phyloP scores from a whole-genome alignment of 2,797 vertebrate genomes.

The Tragelaphus oryx region DNA sequence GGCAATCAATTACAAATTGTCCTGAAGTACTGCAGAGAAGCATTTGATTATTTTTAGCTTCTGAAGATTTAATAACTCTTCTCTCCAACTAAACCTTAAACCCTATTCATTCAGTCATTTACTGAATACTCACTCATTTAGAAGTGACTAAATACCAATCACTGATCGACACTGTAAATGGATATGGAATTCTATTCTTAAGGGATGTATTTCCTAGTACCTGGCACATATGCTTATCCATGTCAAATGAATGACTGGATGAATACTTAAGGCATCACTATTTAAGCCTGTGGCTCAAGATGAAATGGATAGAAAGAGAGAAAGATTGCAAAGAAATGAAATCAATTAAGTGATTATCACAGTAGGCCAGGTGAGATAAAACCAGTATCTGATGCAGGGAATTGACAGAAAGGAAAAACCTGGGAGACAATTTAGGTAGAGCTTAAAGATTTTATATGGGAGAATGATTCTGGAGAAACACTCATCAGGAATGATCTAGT shows the following conservation, averaged over 20 bases:
- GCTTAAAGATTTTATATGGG: neutral
- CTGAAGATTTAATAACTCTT: constrained; percentile 11
- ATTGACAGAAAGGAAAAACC: neutral
- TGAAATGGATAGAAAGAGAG: neutral
- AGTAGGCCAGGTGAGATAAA: neutral
- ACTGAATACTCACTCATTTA: neutral
- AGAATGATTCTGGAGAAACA: neutral
- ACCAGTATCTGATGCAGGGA: neutral
- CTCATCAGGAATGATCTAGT: neutral
- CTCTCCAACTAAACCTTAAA: neutral
- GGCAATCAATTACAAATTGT: neutral
- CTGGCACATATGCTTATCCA: neutral
- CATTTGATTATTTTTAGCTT: constrained; percentile 42
- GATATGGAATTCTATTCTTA: constrained; percentile 24
- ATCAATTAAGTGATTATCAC: neutral
- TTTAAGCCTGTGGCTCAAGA: neutral
- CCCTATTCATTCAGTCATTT: neutral
- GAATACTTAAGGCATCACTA: neutral
- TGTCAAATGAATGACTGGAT: neutral
- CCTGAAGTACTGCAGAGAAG: neutral
- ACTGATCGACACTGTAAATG: neutral
- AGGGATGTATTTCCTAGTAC: neutral
- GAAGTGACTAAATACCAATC: neutral
- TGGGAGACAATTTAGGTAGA: neutral
- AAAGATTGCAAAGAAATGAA: neutral